phyloP scores from a whole-genome alignment of 2,113 vertebrate genomes.

The Tricholaema leucomelas region DNA sequence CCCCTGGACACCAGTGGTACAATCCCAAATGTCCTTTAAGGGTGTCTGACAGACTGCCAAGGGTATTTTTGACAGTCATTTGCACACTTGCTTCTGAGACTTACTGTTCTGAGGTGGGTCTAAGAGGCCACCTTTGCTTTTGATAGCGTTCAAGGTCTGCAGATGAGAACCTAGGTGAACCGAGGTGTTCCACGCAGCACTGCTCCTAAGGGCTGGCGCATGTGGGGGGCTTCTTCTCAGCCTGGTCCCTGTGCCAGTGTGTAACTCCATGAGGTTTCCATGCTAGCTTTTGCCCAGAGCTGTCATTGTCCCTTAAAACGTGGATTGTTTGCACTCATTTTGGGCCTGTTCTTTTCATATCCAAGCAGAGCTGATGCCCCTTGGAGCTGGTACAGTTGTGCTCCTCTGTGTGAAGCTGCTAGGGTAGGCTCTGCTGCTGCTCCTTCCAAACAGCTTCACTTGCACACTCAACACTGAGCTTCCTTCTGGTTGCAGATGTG shows the following conservation, averaged over 20 bases:
- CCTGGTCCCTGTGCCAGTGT: not conserved
- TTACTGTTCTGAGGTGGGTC: not conserved
- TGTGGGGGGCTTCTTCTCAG: not conserved
- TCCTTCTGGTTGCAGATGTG: slow-evolving; percentile 35
- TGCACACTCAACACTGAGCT: not conserved
- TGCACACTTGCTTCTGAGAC: not conserved
- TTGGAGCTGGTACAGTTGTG: slow-evolving; percentile 7
- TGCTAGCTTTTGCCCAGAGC: not conserved
- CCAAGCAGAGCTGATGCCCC: not conserved
- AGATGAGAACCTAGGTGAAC: not conserved
- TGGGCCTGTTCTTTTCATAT: not conserved
- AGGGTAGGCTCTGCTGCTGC: slow-evolving; percentile 26
- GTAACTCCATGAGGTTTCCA: not conserved
- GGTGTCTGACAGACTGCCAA: not conserved
- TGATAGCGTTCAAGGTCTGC: not conserved
- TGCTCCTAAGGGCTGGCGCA: not conserved
- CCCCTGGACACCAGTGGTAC: not conserved
- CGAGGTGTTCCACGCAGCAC: not conserved
- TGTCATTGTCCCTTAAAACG: not conserved
- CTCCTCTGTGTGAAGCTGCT: slow-evolving; percentile 36
- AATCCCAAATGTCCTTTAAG: not conserved
- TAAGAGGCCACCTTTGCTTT: not conserved
- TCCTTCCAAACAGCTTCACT: slow-evolving; percentile 2
- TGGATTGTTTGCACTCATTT: not conserved
- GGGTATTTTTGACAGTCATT: not conserved